phyloP scores from a whole-genome alignment of 2,797 vertebrate genomes.

The Arrhamphus sclerolepis region DNA sequence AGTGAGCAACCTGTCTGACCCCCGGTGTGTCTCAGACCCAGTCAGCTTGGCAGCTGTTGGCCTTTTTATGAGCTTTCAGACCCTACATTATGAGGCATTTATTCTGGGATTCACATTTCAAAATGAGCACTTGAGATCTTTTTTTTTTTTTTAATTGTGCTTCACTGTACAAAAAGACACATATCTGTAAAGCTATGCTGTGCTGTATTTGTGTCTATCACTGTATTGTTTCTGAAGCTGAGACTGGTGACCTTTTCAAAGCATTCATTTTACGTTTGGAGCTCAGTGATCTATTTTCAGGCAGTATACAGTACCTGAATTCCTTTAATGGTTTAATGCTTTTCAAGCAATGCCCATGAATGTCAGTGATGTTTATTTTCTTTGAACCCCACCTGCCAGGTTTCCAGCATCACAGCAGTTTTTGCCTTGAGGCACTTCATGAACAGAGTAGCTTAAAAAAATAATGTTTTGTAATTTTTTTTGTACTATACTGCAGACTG shows the following conservation, averaged over 20 bases:
- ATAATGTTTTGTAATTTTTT: conserved; percentile 46
- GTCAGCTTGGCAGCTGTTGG: conserved; percentile 71
- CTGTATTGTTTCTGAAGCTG: conserved; percentile 32
- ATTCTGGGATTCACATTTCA: conserved; percentile 73
- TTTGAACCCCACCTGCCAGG: conserved; percentile 39
- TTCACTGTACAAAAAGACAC: conserved; percentile 28
- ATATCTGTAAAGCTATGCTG: conserved; percentile 11
- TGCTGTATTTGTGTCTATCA: conserved; percentile 14
- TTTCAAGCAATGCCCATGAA: conserved; percentile 48
- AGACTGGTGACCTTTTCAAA: conserved; percentile 62
- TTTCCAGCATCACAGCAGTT: conserved; percentile 48
- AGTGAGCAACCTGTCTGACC: conserved; percentile 68
- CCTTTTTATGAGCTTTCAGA: conserved; percentile 66
- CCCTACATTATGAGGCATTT: conserved; percentile 60
- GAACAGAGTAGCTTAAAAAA: conserved; percentile 31
- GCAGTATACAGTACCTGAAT: conserved; percentile 34
- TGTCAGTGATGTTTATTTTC: conserved; percentile 60
- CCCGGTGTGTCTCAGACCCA: conserved; percentile 20
- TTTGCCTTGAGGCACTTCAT: conserved; percentile 56
- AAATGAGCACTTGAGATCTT: conserved; percentile 51
- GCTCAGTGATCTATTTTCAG: conserved; percentile 32
- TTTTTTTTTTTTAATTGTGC: conserved; percentile 53
- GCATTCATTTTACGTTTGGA: conserved; percentile 12
- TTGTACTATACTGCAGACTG: conserved; percentile 26
- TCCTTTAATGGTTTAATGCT: conserved; percentile 35